Evolutionary conservation across 2,888 invertebrate genomes (phyloP).

Genomic region (Heteromyza rotundicornis): DNA sequence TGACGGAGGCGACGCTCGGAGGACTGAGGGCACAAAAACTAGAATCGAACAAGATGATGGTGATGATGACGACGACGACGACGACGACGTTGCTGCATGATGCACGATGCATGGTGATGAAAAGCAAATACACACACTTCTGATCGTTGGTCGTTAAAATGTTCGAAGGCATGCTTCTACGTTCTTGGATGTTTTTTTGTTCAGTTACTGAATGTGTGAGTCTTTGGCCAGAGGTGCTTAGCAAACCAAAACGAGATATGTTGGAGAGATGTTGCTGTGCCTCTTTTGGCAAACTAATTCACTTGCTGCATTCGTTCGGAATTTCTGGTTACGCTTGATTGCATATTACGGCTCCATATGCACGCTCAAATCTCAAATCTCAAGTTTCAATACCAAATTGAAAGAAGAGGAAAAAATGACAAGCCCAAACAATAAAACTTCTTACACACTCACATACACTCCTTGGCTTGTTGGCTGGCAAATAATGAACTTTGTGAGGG

Average conservation of each 20-base stretch:
- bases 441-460: not conserved
- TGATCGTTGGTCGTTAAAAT: not conserved
- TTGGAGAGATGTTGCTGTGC: no score
- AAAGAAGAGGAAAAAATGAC: not conserved
- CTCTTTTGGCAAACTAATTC: no score
- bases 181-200: no score
- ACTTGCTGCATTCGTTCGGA: not conserved
- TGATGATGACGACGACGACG: not conserved
- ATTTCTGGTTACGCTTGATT: not conserved
- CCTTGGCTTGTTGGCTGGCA: no score
- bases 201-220: no score
- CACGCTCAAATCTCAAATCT: not conserved
- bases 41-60: not conserved
- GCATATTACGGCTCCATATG: not conserved
- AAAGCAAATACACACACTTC: constrained; percentile 45
- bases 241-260: no score
- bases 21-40: not conserved
- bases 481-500: no score
- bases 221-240: not conserved
- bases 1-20: not conserved
- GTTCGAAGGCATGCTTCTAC: no score
- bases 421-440: not conserved
- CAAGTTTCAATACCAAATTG: not conserved
- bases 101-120: constrained; percentile 43
- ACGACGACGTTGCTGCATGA: not conserved